Base-by-base conservation (phyloP, 2,797 vertebrate species). In the Acomys russatus region DNA sequence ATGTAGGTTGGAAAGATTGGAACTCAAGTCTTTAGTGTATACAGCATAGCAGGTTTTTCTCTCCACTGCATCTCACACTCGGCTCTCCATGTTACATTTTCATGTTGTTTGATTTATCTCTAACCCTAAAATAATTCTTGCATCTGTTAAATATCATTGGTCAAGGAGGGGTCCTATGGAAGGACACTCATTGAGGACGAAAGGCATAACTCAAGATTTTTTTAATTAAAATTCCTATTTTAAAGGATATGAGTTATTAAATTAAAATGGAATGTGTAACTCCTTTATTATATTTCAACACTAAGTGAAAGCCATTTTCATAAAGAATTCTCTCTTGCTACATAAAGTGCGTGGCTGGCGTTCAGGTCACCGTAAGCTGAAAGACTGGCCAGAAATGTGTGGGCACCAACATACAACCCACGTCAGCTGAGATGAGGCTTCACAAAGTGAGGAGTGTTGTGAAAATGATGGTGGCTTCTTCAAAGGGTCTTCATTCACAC, bases 191-290 rank as follows among this genome's bases (percentile, higher is more conserved):
- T 87, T 61, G 18, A 49, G 64, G n/a, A 82, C 89, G 51, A 86
- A 91, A 80, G 3, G 8, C 20, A n/a, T 7, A 82, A 28, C 28
- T 79, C 1, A 18, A 59, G 6, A 15, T 4, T n/a, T 93, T 90
- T 76, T 90, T 64, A 85, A 94, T 68, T 88, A 94, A 85, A 38
- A 61, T 38, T 85, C 85, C 10, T 76, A n/a, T 93, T 92, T 94
- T 85, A 91, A 92, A 93, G 30, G 30, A 83, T 56, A 61, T 33
- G 54, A 76, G 84, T 88, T 90, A 85, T 80, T 93, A 82, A 83
- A 74, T 28, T 71, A 49, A 97, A 93, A 94, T 68, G 49, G 73
- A 91, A 70, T 87, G 49, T 76, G 20, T 33, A 94, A 35, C 11
- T 80, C n/a, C 8, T 94, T 28, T 44, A 25, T 25, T 96, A 33